phyloP scores from a whole-genome alignment of 1,140 invertebrate genomes.

The Dendrolimus punctatus region DNA sequence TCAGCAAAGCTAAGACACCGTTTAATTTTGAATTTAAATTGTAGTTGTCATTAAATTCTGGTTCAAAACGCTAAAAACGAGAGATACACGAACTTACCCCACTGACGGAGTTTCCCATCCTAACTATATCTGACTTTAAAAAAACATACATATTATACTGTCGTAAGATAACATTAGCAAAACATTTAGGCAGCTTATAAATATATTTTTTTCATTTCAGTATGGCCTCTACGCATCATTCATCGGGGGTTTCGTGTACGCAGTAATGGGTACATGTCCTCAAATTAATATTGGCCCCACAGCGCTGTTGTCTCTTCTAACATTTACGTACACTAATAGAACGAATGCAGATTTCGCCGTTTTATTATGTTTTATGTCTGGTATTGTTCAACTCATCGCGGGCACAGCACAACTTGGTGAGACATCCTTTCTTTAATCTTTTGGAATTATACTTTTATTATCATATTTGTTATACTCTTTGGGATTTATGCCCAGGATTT shows the following conservation, averaged over 20 bases:
- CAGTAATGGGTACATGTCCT: slow-evolving; percentile 85
- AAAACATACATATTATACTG: neutral
- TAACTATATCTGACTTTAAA: no score
- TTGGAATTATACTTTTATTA: no score
- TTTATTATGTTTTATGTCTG: slow-evolving; percentile 82
- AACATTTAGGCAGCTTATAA: neutral
- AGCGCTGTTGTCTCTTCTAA: slow-evolving; percentile 82
- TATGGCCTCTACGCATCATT: slow-evolving; percentile 91
- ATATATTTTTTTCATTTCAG: slow-evolving; percentile 68
- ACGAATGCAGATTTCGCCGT: slow-evolving; percentile 77
- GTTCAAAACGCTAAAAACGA: no score
- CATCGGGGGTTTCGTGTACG: slow-evolving; percentile 87
- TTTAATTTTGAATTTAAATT: no score
- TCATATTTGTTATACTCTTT: no score
- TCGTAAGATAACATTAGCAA: neutral
- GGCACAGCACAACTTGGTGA: slow-evolving; percentile 81
- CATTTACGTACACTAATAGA: slow-evolving; percentile 76
- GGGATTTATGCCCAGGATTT: no score
- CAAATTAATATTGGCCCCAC: slow-evolving; percentile 90
- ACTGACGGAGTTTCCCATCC: no score
- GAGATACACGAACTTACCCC: no score
- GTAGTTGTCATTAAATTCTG: no score
- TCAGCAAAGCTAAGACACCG: no score
- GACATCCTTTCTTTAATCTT: slow-evolving; percentile 6
- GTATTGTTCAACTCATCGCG: slow-evolving; percentile 79